Conservation (phyloP, 2,888 invertebrate genomes). For the Tachina fera region DNA sequence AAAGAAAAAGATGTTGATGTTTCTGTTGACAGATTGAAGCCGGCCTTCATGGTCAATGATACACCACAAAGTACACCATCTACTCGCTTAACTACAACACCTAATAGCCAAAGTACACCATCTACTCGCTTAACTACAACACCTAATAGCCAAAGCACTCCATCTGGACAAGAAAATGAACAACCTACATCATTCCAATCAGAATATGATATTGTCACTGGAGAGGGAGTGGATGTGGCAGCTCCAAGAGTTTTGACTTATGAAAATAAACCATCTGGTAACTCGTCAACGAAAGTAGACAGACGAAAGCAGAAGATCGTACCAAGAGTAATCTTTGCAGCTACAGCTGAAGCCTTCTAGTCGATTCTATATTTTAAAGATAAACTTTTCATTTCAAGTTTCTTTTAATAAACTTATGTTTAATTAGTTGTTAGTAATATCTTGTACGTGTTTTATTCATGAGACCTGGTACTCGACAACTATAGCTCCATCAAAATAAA, state of each 20-base stretch:
- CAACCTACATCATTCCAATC: constrained; percentile 20
- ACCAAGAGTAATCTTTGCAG: constrained; percentile 3
- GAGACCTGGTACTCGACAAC: too few species aligned
- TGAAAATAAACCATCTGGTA: neutral
- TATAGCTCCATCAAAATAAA: too few species aligned
- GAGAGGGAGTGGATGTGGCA: constrained; percentile 46
- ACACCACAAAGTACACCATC: neutral
- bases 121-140: too few species aligned
- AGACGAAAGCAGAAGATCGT: constrained; percentile 9
- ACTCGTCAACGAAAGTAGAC: neutral
- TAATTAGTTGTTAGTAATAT: too few species aligned
- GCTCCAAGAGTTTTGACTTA: neutral
- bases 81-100: neutral
- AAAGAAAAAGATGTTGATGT: constrained; percentile 39
- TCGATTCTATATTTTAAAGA: too few species aligned
- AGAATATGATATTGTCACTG: constrained; percentile 27
- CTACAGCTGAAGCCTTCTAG: neutral
- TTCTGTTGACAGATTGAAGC: constrained; percentile 47
- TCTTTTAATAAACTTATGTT: too few species aligned
- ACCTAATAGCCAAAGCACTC: too few species aligned
- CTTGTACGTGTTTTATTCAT: too few species aligned
- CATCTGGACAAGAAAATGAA: too few species aligned
- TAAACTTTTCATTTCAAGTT: too few species aligned
- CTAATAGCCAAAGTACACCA: too few species aligned
- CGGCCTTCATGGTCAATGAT: constrained; percentile 48